Conservation (phyloP, 2,888 invertebrate species). For the Anthrax anthrax region DNA sequence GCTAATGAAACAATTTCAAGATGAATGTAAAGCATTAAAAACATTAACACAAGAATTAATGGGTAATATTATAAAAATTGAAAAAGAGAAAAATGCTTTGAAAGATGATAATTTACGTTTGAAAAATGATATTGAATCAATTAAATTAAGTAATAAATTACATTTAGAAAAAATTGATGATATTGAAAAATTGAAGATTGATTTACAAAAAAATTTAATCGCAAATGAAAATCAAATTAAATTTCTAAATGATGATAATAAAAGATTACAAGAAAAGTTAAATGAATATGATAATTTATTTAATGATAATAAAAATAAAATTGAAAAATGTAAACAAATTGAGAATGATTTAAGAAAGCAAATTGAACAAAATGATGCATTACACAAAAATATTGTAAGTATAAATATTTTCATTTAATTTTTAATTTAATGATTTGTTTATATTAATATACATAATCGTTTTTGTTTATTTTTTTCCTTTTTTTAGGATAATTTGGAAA, state of each 20-base stretch:
- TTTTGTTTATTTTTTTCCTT: background rate
- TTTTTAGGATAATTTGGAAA: background rate
- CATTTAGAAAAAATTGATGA: no score
- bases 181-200: no score
- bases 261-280: no score
- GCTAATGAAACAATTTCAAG: constrained; percentile 3
- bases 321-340: background rate
- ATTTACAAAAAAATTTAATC: background rate
- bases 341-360: background rate
- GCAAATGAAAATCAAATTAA: background rate
- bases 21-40: constrained; percentile 4
- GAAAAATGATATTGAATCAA: constrained; percentile 10
- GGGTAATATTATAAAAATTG: background rate
- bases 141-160: no score
- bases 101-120: constrained; percentile 5
- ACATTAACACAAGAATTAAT: constrained; percentile 1
- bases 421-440: background rate
- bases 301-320: constrained; percentile 1
- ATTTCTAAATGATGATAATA: background rate
- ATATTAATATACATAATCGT: background rate
- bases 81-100: constrained; percentile 1
- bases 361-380: background rate
- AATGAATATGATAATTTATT: no score
- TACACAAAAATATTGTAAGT: background rate
- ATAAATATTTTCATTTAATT: background rate